Percentiles rank a stretch among this genome's conserved stretches.
Evolutionary conservation across 2,888 invertebrate genomes (phyloP).

Genomic region (Calameuta filiformis): DNA sequence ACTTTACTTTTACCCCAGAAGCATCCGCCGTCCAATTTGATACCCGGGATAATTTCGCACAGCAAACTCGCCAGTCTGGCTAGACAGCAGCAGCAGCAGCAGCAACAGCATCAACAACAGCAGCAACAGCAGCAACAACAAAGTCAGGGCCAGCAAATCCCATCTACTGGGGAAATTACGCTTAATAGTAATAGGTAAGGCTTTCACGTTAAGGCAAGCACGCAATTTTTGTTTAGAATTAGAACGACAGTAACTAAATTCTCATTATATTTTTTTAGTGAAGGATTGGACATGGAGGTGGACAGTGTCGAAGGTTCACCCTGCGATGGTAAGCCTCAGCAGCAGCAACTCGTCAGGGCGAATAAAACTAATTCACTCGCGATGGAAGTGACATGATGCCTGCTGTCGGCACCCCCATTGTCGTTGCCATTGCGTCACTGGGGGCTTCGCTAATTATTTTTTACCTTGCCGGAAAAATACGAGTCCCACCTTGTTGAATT

Average conservation of each 20-base stretch:
- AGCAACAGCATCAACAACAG: conserved; percentile 43
- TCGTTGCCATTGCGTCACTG: conserved; percentile 56
- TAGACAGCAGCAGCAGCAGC: conserved; percentile 58
- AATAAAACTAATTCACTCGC: conserved; percentile 69
- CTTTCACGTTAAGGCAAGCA: background rate
- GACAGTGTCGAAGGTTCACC: conserved; percentile 57
- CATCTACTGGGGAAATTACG: conserved; percentile 67
- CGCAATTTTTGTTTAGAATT: background rate
- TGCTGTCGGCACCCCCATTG: conserved; percentile 62
- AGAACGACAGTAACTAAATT: background rate
- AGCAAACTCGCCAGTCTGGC: conserved; percentile 60
- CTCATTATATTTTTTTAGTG: conserved; percentile 45
- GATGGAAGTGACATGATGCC: conserved; percentile 75
- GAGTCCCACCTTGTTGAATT: background rate
- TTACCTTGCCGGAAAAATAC: conserved; percentile 46
- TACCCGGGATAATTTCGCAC: conserved; percentile 58
- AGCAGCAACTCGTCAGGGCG: conserved; percentile 67
- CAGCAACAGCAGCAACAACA: conserved; percentile 29
- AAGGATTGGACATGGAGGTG: conserved; percentile 61
- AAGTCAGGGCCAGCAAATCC: conserved; percentile 38
- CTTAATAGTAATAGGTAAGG: conserved; percentile 73
- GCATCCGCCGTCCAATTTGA: conserved; percentile 57
- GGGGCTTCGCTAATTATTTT: conserved; percentile 58
- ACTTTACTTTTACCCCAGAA: conserved; percentile 60
- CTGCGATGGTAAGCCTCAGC: conserved; percentile 62